A percentile compares a stretch with the other conserved stretches of the same genome.
These are phyloP conservation scores for Sibirionetta formosa DNA, from an alignment of 2,797 vertebrate species.

Conservation along the genomic window DNA sequence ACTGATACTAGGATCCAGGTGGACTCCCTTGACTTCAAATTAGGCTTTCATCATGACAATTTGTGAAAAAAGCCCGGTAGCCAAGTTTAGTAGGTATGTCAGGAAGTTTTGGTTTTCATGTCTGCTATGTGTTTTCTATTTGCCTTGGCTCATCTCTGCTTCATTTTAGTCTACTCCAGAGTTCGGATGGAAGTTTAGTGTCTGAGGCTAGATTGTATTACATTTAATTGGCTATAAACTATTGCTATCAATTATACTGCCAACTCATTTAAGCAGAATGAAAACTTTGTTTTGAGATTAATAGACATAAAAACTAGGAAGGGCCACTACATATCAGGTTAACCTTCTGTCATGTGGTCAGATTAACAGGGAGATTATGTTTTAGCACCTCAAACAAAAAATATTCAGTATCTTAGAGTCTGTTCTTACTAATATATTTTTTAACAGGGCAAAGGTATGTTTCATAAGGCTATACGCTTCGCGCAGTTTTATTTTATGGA, in stretches of 20 bases:
- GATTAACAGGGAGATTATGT: neutral
- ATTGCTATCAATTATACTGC: neutral
- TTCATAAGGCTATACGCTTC: conserved; percentile 80
- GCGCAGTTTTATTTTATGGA: conserved; percentile 94
- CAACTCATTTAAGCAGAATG: neutral
- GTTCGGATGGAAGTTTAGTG: neutral
- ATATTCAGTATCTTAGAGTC: neutral
- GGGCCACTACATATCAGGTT: neutral
- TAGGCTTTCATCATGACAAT: neutral
- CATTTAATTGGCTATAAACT: neutral
- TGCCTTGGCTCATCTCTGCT: neutral
- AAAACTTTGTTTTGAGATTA: neutral
- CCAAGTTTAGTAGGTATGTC: neutral
- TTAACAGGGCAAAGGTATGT: conserved; percentile 82
- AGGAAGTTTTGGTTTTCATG: neutral
- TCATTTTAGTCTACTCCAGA: neutral
- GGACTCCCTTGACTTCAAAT: neutral
- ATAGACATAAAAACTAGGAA: neutral
- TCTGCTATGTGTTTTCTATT: neutral
- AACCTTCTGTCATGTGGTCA: neutral
- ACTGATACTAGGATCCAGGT: neutral
- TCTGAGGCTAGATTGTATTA: neutral
- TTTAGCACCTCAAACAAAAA: neutral
- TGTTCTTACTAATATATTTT: neutral
- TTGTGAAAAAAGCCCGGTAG: neutral